Base-by-base conservation (phyloP, 2,797 vertebrate genomes). In the Parauchenoglanis ngamensis region DNA sequence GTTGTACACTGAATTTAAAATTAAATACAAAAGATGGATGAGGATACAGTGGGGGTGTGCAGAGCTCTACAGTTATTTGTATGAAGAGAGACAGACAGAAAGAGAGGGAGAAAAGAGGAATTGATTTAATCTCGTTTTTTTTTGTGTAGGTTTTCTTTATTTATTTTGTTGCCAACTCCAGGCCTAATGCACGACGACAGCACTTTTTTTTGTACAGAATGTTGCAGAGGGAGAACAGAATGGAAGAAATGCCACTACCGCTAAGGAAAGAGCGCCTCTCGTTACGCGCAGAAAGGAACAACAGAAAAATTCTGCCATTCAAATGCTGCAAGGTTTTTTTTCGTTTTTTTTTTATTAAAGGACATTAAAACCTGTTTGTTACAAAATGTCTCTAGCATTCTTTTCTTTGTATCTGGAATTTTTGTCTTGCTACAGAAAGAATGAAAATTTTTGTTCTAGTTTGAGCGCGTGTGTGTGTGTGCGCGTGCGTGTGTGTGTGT, bases 11-110 rank as follows among this genome's bases (percentile, higher is more conserved):
- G 97, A 98, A 97, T 97, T 98, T 95, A 96, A 98, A 99, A 98
- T 99, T 98, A 99, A 99, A 99, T 99, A 99, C 97, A 98, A 99
- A 99, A 98, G 96, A 97, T 97, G 97, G 96, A 96, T 95, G 95
- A 88, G 97, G 96, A 96, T 95, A 96, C 92, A 94, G 96, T 93
- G 54, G 92, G 94, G 96, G 63, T 88, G 88, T 95, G 97, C 96
- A 97, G 97, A 97, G 96, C 96, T 97, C 97, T 97, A 97, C 96
- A 96, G 96, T 97, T 95, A 97, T 97, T 95, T 94, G 70, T 94
- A 96, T 96, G 95, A 95, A 93, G 95, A 92, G 92, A 86, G 80
- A 89, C 95, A 95, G 94, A 95, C 35, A 85, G 52, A 84, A 40
- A 89, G 65, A 52, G 61, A 84, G 31, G 68, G 94, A 91, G 90